Evolutionary conservation across 2,113 vertebrate species (phyloP).

Genomic region (Acanthochromis polyacanthus): DNA sequence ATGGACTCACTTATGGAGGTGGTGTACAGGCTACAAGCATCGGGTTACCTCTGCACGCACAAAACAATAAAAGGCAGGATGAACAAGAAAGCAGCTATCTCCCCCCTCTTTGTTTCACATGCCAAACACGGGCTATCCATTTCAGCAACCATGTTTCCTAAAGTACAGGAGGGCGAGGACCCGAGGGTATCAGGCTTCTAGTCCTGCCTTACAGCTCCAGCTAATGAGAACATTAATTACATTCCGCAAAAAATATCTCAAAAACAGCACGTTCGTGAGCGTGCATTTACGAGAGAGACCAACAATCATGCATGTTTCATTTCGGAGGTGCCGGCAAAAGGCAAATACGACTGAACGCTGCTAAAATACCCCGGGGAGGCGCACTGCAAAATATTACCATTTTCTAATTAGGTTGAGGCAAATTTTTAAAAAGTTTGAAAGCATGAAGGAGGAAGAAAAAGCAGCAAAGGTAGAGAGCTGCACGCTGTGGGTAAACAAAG

Average conservation of each 20-base stretch:
- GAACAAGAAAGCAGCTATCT: constrained; percentile 46
- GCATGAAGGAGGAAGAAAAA: constrained; percentile 53
- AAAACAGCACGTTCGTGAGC: constrained; percentile 46
- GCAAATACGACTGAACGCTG: constrained; percentile 58
- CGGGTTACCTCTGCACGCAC: constrained; percentile 52
- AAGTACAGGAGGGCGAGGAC: constrained; percentile 44
- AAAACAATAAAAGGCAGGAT: constrained; percentile 49
- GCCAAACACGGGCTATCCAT: constrained; percentile 45
- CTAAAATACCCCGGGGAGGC: constrained; percentile 68
- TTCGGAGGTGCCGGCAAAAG: constrained; percentile 67
- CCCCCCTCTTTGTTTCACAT: constrained; percentile 33
- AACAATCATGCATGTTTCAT: constrained; percentile 58
- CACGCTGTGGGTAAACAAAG: constrained; percentile 68
- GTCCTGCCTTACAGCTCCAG: constrained; percentile 65
- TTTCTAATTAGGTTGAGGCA: constrained; percentile 72
- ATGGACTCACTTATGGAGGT: constrained; percentile 55
- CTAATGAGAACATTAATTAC: constrained; percentile 82
- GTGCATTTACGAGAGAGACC: constrained; percentile 49
- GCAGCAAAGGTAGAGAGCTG: constrained; percentile 55
- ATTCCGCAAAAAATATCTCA: constrained; percentile 60
- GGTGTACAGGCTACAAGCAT: constrained; percentile 52
- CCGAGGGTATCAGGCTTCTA: constrained; percentile 58
- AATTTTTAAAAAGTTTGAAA: constrained; percentile 63
- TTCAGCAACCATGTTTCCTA: constrained; percentile 48
- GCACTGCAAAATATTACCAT: constrained; percentile 66